Evolutionary conservation across 2,797 vertebrate genomes (phyloP).

Genomic region (Choloepus didactylus): DNA sequence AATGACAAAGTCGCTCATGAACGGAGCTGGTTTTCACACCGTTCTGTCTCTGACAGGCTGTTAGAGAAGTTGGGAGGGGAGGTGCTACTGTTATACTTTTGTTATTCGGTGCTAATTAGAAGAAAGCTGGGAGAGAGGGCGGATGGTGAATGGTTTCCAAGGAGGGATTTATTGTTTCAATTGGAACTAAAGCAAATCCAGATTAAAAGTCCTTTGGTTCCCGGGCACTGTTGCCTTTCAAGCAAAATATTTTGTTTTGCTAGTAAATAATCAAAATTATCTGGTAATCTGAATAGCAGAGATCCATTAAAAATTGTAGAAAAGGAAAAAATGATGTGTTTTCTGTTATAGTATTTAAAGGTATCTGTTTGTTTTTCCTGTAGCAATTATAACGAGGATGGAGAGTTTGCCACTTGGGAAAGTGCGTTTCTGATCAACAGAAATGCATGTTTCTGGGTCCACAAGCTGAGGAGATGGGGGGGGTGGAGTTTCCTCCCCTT

Average conservation of each 20-base stretch:
- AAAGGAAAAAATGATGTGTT: not conserved
- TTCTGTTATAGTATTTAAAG: not conserved
- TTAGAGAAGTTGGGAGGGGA: slow-evolving; percentile 85
- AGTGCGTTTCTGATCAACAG: not conserved
- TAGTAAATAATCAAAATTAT: not conserved
- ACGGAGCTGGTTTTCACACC: slow-evolving; percentile 87
- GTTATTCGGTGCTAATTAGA: slow-evolving; percentile 91
- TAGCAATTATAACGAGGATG: not conserved
- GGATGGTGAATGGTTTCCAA: not conserved
- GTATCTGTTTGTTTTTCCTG: not conserved
- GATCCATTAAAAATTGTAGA: accelerated
- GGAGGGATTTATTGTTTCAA: slow-evolving; percentile 71
- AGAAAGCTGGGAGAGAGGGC: slow-evolving; percentile 76
- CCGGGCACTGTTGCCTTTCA: not conserved
- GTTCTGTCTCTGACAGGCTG: slow-evolving; percentile 87
- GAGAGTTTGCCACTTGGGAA: not conserved
- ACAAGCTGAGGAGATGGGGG: not conserved
- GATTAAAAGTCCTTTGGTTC: not conserved
- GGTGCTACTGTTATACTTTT: slow-evolving; percentile 86
- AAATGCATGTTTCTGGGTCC: accelerated
- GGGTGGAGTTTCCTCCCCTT: accelerated
- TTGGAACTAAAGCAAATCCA: slow-evolving; percentile 62
- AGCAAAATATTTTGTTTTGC: slow-evolving; percentile 17
- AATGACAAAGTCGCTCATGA: slow-evolving; percentile 79
- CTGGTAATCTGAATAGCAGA: not conserved